Base-by-base conservation (phyloP, 2,113 vertebrate genomes). In the Meles meles region DNA sequence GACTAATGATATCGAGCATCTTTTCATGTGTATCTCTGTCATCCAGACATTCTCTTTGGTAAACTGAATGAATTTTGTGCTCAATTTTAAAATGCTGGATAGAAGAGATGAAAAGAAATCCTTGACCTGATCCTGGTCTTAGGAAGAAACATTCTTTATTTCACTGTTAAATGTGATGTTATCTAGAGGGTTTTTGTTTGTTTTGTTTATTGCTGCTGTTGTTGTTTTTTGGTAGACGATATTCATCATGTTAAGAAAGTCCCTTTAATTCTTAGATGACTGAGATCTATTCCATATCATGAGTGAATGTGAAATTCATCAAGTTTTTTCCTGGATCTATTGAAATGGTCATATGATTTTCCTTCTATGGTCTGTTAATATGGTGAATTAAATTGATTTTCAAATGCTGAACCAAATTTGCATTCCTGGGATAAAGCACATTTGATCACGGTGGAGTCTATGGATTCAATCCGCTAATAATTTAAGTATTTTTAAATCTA, bases 331-430 rank as follows among this genome's bases (percentile, higher is more conserved):
- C 74, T 71, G 10, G 11, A 57, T 82, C 18, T 77, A 39, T 47
- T 49, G 10, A 93, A 61, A 79, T 84, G 27, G 61, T 47, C 13
- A 52, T 29, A 27, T 85, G 14, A 31, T 86, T 90, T 89, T 94
- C 79, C n/a, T 55, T 83, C 27, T 63, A 96, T 74, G 17, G 17
- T 88, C 29, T 79, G 34, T 37, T 89, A 57, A 89, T 89, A 44
- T 94, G 27, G n/a, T 72, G 44, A 93, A 49, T 84, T 63, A 55
- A 90, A 39, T n/a, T 83, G 39, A 89, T 72, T 96, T 79, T 86
- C 80, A 92, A 63, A 82, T 96, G 34, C 5, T 93, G 11, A 88
- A 37, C 3, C 4, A 88, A 84, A 23, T 6, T 52, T 90, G 1
- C 1, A 9, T 47, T 90, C 29, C 27, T 65, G n/a, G 49, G 1